Evolutionary conservation across 64 coral and sea anemone species (phyloP), one percentile per base, ranked within the genome.

Genomic region (Platygyra sinensis): DNA sequence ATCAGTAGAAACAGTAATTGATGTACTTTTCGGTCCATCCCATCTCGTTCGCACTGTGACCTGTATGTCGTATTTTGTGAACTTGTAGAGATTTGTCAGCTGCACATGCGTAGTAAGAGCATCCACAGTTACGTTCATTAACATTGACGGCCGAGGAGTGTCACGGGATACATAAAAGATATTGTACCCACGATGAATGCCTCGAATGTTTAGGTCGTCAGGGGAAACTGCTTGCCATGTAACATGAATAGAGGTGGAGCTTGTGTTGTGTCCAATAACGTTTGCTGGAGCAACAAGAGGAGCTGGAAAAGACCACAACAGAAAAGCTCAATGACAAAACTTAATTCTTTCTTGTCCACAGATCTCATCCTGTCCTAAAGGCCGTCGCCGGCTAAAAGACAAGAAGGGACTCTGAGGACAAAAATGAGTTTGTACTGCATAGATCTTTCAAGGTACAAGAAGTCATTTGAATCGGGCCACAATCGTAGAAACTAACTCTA

Each of bases 161-260:
- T 67, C 50, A 20, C 24, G 46, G 42, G 86, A 63, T 5, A 46
- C 60, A 24, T 93, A 93, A 67, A 67, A 89, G n/a, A 93, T 67
- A 39, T 67, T 77, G 24, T 93, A 93, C 13, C 77, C 91, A 9
- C 77, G 77, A 39, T 91, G 90, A 76, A 93, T n/a, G 39, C 91
- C 91, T 3, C 90, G 82, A 0, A 91, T 67, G 32, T 81, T 86
- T 22, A 49, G 60, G 51, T 88, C 61, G 0, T 71, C 25, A 22
- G 86, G 51, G 2, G 77, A 79, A 49, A 86, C 22, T 64, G 61
- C 33, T 72, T 50, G 42, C 90, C 90, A 91, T 9, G 62, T 39
- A 30, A 91, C 80, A 27, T 30, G 90, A 75, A 91, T 91, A 8
- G 72, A 77, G 14, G 90, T 91, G 42, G 81, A 91, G 13, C 90